These are phyloP conservation scores for Zootoca vivipara DNA, from an alignment of 2,113 vertebrate species.

Conservation along the genomic window DNA sequence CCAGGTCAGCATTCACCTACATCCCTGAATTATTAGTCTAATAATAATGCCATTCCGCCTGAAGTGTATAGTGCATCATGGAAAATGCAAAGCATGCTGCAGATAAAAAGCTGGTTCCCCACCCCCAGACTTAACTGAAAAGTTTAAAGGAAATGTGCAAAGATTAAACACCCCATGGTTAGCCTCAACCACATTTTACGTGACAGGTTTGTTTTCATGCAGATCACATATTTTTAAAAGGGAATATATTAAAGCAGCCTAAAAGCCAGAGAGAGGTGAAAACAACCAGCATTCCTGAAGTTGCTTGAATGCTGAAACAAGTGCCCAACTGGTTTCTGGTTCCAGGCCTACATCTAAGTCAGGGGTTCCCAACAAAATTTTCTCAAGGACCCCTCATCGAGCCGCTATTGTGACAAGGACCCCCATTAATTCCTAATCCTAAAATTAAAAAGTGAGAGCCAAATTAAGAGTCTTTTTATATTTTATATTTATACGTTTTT, in stretches of 20 bases:
- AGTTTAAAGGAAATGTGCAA: neutral
- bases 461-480: too few species aligned
- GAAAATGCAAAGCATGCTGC: neutral
- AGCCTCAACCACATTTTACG: neutral
- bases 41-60: constrained; percentile 56
- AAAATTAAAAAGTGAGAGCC: too few species aligned
- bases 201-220: neutral
- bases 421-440: too few species aligned
- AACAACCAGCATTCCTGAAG: neutral
- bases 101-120: constrained; percentile 22
- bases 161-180: neutral
- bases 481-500: too few species aligned
- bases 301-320: neutral
- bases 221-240: neutral
- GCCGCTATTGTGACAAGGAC: too few species aligned
- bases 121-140: neutral
- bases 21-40: constrained; percentile 50
- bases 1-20: constrained; percentile 47
- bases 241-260: neutral
- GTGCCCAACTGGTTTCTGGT: neutral
- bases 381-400: too few species aligned
- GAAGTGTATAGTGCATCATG: neutral
- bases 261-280: neutral
- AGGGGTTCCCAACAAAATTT: too few species aligned
- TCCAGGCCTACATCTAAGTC: neutral